Evolutionary conservation across 2,113 vertebrate genomes (phyloP), one percentile per base, ranked within the genome.

Genomic region (Hyla sarda): DNA sequence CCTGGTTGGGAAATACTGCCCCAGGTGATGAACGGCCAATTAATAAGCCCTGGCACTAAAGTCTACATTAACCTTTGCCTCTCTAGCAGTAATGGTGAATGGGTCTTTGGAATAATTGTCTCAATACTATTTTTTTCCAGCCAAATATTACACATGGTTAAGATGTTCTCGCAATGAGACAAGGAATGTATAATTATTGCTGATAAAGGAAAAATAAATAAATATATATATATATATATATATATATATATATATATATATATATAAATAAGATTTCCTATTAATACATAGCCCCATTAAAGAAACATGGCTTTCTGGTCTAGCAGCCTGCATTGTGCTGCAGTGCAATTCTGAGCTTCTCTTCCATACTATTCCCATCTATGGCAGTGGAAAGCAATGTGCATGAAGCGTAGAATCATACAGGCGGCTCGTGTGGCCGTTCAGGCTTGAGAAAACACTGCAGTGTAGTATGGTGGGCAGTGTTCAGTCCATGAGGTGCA

Each of bases 401-500:
- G 58, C 54, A 80, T 17, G 11, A 19, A 11, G 25, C 9, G 41
- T 19, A 41, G 21, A 5, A 37, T 21, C 21, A 13, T 58, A 58
- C 21, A 62, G 56, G 54, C 32, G 12, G 77, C 41, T 1, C 17
- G 37, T 17, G 32, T 25, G 77, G 30, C 16, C 7, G 56, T 4
- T 62, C 77, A 25, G 34, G 14, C 47, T 54, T 30, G 65, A 82
- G 52, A 30, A 83, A 25, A 10, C 67, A 83, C 82, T 83, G 82
- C 82, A 83, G 82, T 83, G 28, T 72, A 52, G 45, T 12, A 69
- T 41, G 37, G 67, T 21, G 47, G 82, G 83, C 73, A 85, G 83
- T 77, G 45, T 84, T 76, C n/a, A 74, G 25, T n/a, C 56, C 50
- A 74, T 32, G 41, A 77, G 83, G 72, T 85, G 56, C 83, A 85